A percentile compares a stretch with the other conserved stretches of the same genome.
Conservation (phyloP, 2,113 vertebrate species). For the Pyrgilauda ruficollis region DNA sequence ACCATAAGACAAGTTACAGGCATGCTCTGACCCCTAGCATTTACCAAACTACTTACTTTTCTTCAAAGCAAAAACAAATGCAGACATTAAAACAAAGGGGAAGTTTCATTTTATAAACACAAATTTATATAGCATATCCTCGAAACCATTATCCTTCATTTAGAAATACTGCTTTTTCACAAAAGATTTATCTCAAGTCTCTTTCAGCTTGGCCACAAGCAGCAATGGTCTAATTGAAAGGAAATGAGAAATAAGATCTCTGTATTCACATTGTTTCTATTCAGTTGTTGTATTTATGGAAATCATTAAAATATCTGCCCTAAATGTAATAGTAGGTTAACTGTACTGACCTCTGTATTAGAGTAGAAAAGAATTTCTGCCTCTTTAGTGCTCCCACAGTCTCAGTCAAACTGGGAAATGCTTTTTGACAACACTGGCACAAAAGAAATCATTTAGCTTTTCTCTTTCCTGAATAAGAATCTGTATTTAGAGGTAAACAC, state of each 20-base stretch:
- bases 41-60: neutral
- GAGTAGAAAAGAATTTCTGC: neutral
- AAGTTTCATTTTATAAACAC: neutral
- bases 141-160: neutral
- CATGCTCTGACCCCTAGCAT: neutral
- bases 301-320: neutral
- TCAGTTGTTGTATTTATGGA: neutral
- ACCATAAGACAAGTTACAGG: neutral
- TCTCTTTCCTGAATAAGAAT: constrained; percentile 9
- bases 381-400: neutral
- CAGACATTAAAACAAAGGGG: neutral
- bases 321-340: constrained; percentile 18
- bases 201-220: neutral
- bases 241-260: neutral
- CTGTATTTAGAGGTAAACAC: constrained; percentile 30
- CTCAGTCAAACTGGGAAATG: constrained; percentile 16
- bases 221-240: neutral
- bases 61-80: neutral
- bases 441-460: constrained; percentile 13
- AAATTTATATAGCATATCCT: neutral
- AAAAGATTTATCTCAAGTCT: neutral
- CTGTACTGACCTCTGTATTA: constrained; percentile 6
- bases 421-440: neutral
- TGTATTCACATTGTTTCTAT: neutral
- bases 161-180: neutral